Base-by-base conservation (phyloP, 2,797 vertebrate species). In the Oryzias dopingdopingensis region DNA sequence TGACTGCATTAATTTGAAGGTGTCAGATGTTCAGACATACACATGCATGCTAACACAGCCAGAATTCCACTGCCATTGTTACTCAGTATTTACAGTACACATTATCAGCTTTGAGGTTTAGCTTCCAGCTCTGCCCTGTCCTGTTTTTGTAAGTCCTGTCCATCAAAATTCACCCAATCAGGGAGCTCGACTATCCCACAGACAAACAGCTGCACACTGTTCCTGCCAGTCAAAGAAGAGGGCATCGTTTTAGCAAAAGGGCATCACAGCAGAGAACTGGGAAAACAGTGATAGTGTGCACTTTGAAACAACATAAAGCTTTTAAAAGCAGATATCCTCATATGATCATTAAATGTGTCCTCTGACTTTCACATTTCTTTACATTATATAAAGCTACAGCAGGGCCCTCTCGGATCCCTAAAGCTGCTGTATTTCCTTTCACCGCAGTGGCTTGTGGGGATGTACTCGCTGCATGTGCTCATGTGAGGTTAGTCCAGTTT, bases 101-200 rank as follows among this genome's bases (percentile, higher is more conserved):
- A 59, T 54, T 86, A 88, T 87, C 87, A 67, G 65, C 60, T 23
- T 59, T 49, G 14, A 67, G 62, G 77, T 77, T 74, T 50, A 41
- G 59, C 53, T 77, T 79, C 32, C 74, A 80, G 67, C 64, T 64
- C 72, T 63, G 32, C 83, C 88, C 65, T 56, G 70, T 86, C 88
- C 85, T 84, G 83, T 86, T 86, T 84, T 80, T 71, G 45, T 56
- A 59, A 20, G 47, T 37, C 43, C 77, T 66, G 82, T 83, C 85
- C 76, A 49, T 85, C 82, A 81, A 57, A 78, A 63, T 51, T 41
- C 43, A 57, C 58, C 77, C 75, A 81, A 77, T 83, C 79, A 13
- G 71, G 75, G 80, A 85, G 74, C 62, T 52, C 22, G 20, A 52
- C 37, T 5, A 4, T 56, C 17, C 51, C 17, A 7, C 22, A 41